Percentiles rank a stretch among this genome's conserved stretches.
These are phyloP conservation scores for Bolborhynchus lineola DNA, from an alignment of 2,113 vertebrate genomes.

Conservation along the genomic window DNA sequence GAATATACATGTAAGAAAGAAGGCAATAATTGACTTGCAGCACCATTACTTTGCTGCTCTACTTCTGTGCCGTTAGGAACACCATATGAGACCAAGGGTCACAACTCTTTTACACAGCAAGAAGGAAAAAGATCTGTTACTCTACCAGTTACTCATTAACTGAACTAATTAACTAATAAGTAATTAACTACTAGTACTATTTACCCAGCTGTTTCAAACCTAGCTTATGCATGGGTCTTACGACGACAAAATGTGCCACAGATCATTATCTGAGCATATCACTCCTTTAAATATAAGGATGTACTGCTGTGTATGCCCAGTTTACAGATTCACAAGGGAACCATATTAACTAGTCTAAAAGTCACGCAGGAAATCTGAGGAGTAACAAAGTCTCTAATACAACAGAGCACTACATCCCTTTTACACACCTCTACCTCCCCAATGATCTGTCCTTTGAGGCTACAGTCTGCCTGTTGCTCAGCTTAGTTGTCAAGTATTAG, in stretches of 20 bases:
- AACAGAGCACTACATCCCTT: neutral
- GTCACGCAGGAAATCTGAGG: neutral
- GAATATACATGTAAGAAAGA: neutral
- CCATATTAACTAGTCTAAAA: neutral
- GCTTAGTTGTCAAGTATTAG: neutral
- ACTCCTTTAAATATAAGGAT: neutral
- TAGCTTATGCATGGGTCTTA: neutral
- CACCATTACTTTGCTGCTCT: neutral
- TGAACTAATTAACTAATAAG: conserved; percentile 24
- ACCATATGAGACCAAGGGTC: neutral
- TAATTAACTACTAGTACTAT: neutral
- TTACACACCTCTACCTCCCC: neutral
- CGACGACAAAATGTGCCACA: neutral
- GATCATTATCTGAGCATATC: neutral
- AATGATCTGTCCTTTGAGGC: neutral
- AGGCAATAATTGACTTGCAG: neutral
- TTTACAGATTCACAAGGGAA: neutral
- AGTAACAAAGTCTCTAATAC: neutral
- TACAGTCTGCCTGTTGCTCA: neutral
- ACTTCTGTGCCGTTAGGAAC: neutral
- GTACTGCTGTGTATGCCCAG: neutral
- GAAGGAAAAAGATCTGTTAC: neutral
- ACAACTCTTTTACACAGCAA: neutral
- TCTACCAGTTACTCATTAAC: conserved; percentile 5
- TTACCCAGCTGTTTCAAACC: neutral